phyloP scores from a whole-genome alignment of 1,140 invertebrate species.

The Bombus ignitus region DNA sequence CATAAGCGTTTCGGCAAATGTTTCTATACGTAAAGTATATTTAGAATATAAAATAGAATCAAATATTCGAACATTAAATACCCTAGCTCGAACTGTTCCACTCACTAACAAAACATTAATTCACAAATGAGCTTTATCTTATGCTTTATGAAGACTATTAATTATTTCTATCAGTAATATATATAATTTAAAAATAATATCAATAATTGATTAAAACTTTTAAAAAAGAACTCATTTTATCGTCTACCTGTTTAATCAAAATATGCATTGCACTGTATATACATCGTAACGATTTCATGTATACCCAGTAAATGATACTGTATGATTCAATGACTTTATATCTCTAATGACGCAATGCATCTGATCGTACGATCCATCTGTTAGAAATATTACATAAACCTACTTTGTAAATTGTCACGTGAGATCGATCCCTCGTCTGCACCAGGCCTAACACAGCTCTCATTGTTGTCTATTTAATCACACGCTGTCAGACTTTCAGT shows the following conservation, averaged over 20 bases:
- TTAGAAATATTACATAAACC: not conserved
- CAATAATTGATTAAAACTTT: too few species aligned
- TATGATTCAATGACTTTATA: not conserved
- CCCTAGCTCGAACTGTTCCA: too few species aligned
- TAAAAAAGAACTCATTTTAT: too few species aligned
- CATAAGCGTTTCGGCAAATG: not conserved
- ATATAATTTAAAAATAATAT: too few species aligned
- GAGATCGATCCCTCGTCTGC: not conserved
- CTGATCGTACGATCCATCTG: not conserved
- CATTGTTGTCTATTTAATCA: constrained; percentile 76
- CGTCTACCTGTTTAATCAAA: too few species aligned
- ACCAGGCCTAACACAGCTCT: constrained; percentile 21
- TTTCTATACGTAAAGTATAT: not conserved
- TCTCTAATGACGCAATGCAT: not conserved
- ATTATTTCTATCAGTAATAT: too few species aligned
- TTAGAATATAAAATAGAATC: too few species aligned
- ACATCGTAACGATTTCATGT: not conserved
- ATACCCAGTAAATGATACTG: not conserved
- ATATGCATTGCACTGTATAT: too few species aligned
- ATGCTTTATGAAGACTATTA: too few species aligned
- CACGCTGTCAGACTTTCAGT: constrained; percentile 67
- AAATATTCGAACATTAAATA: too few species aligned
- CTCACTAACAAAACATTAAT: too few species aligned
- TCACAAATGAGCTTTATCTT: too few species aligned
- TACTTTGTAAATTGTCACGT: not conserved